Conservation (phyloP, 64 coral and sea anemone genomes). For the Montipora sp. region DNA sequence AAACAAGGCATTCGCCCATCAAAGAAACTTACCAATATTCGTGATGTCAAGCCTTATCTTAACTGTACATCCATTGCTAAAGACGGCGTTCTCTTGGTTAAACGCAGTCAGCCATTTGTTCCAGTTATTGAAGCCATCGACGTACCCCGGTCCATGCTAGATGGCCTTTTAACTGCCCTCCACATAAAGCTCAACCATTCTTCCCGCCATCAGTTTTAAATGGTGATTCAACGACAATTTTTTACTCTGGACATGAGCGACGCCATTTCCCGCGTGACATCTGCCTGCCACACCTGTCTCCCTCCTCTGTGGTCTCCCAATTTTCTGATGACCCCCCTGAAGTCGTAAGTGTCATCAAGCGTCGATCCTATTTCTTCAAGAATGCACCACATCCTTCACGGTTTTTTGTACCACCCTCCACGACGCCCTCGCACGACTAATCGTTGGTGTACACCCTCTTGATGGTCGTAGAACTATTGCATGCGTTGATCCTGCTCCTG, state of each 20-base stretch:
- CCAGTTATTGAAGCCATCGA: too few relatives aligned
- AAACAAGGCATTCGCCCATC: too few relatives aligned
- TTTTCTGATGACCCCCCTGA: too few relatives aligned
- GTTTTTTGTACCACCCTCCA: conserved; percentile 18
- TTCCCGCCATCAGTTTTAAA: too few relatives aligned
- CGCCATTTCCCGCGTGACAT: conserved; percentile 6
- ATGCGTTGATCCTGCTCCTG: conserved; percentile 24
- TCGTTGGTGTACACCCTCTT: conserved; percentile 56
- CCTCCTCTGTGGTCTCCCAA: background rate
- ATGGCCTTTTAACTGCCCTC: too few relatives aligned
- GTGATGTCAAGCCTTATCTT: too few relatives aligned
- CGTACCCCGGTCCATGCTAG: too few relatives aligned
- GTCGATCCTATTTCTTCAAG: conserved; percentile 20
- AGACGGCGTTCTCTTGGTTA: too few relatives aligned
- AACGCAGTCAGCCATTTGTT: too few relatives aligned
- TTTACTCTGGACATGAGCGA: conserved; percentile 28
- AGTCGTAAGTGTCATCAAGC: background rate
- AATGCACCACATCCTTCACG: conserved; percentile 45
- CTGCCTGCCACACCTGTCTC: conserved; percentile 38
- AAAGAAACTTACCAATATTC: too few relatives aligned
- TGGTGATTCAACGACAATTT: background rate
- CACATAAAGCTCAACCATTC: too few relatives aligned
- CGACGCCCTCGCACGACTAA: conserved; percentile 38
- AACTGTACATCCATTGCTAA: too few relatives aligned
- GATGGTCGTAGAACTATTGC: conserved; percentile 49